A percentile compares a stretch with the other conserved stretches of the same genome.
phyloP scores from a whole-genome alignment of 1,140 invertebrate genomes.

The Eriocheir sinensis region DNA sequence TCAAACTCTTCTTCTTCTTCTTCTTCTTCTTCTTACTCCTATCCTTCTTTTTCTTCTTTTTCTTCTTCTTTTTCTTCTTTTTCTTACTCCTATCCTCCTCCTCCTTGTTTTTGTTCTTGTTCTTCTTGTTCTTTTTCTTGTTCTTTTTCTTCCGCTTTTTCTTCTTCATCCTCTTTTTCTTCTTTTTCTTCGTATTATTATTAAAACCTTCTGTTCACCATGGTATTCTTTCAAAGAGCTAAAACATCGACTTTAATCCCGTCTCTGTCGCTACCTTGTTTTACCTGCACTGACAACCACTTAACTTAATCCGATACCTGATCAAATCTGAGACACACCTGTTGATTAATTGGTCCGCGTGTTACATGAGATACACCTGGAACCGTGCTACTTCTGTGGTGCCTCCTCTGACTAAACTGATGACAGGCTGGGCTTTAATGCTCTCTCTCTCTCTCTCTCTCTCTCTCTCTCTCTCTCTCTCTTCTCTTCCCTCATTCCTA shows the following conservation, averaged over 20 bases:
- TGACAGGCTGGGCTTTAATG: neutral
- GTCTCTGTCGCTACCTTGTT: too few relatives aligned
- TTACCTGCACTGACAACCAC: too few relatives aligned
- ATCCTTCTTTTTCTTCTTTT: neutral
- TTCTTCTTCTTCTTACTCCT: neutral
- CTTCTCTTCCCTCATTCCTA: neutral
- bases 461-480: constrained; percentile 33
- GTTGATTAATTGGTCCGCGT: too few relatives aligned
- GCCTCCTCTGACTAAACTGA: too few relatives aligned
- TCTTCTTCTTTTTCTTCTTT: constrained; percentile 30
- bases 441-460: constrained; percentile 40
- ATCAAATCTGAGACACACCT: too few relatives aligned
- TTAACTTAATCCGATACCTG: too few relatives aligned
- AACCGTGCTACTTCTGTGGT: too few relatives aligned
- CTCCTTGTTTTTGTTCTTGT: neutral
- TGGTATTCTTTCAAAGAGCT: neutral
- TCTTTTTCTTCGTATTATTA: neutral
- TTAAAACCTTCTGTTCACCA: neutral
- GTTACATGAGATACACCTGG: too few relatives aligned
- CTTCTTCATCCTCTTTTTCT: neutral
- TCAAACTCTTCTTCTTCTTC: neutral
- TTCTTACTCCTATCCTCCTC: neutral
- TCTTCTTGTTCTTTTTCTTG: neutral
- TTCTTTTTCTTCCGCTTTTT: neutral
- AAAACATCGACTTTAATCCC: too few relatives aligned